phyloP scores from a whole-genome alignment of 2,797 vertebrate species.

The Pyrocephalus nanus region DNA sequence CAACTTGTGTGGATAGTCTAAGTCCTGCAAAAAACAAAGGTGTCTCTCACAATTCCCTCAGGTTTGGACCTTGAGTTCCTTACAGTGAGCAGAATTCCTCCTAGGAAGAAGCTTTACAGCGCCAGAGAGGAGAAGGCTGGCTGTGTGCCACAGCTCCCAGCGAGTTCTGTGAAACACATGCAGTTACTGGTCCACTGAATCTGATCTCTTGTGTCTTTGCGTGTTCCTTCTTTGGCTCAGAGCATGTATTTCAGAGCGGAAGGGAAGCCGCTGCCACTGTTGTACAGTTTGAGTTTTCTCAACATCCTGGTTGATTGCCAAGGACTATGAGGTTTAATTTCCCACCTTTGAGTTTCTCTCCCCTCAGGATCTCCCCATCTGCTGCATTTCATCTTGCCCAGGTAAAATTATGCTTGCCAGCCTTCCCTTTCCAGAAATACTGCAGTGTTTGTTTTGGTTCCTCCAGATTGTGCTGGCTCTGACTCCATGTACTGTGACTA shows the following conservation, averaged over 20 bases:
- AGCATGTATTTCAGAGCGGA: background rate
- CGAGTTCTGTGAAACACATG: background rate
- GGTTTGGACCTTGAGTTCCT: background rate
- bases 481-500: background rate
- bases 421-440: constrained; percentile 44
- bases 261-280: background rate
- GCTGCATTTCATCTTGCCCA: constrained; percentile 41
- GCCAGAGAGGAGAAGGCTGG: background rate
- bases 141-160: background rate
- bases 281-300: constrained; percentile 16
- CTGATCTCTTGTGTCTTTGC: background rate
- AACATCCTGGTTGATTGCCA: constrained; percentile 41
- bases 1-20: background rate
- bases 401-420: constrained; percentile 58
- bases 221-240: background rate
- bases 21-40: background rate
- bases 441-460: constrained; percentile 53
- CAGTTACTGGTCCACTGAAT: background rate
- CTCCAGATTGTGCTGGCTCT: constrained; percentile 58
- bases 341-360: background rate
- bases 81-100: background rate
- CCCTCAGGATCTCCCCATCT: constrained; percentile 60
- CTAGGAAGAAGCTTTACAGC: background rate
- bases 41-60: background rate
- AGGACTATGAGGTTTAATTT: constrained; percentile 34